A percentile compares a stretch with the other conserved stretches of the same genome.
Evolutionary conservation across 2,888 invertebrate species (phyloP).

Genomic region (Dendrolimus pini): DNA sequence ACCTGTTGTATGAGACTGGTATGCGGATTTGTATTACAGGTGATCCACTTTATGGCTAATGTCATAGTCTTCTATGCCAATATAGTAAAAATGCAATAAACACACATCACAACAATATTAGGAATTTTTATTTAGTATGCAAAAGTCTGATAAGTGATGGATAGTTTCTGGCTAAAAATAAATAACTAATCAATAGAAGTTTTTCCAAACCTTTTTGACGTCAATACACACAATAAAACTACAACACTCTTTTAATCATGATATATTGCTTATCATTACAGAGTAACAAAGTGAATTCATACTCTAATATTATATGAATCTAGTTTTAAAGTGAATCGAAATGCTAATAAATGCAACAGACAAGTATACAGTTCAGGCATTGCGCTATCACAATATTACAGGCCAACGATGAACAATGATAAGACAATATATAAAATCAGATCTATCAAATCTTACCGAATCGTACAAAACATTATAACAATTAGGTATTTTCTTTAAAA

Average conservation of each 20-base stretch:
- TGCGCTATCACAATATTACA: constrained; percentile 66
- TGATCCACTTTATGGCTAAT: too few species aligned
- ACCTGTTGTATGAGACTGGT: too few species aligned
- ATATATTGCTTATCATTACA: constrained; percentile 76
- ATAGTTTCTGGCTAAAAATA: too few species aligned
- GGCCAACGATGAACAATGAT: constrained; percentile 38
- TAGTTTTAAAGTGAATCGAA: constrained; percentile 59
- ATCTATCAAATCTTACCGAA: constrained; percentile 56
- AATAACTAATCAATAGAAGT: too few species aligned
- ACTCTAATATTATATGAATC: constrained; percentile 59
- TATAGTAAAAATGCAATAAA: too few species aligned
- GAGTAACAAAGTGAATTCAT: constrained; percentile 62
- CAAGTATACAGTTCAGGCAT: constrained; percentile 52
- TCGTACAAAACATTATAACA: constrained; percentile 64
- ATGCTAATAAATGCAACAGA: constrained; percentile 75
- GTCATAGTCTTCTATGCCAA: too few species aligned
- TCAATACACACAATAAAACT: constrained; percentile 21
- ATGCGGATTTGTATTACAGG: too few species aligned
- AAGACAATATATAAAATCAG: constrained; percentile 64
- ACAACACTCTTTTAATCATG: constrained; percentile 53
- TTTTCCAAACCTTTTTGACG: too few species aligned
- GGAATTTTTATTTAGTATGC: too few species aligned
- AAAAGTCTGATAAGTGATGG: too few species aligned
- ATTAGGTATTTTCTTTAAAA: constrained; percentile 43
- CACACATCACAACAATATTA: too few species aligned